Base-by-base conservation (phyloP, 2,888 invertebrate genomes). In the Caenorhabditis virilis region DNA sequence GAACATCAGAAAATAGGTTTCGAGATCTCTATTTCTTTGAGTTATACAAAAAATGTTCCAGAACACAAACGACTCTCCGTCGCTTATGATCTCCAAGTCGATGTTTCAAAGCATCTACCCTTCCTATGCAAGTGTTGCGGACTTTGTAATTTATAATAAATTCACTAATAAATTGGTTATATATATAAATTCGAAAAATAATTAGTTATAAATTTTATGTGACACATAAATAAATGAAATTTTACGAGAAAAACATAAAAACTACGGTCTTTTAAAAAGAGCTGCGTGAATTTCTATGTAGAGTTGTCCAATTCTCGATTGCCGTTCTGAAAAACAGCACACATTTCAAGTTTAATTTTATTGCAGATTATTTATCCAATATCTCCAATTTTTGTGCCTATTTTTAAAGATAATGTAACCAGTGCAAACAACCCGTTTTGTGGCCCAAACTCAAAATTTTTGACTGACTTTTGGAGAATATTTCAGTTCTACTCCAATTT, bases 301-400 rank as follows among this genome's bases (percentile, higher is more conserved):
- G 13, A 36, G 4, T 57, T 52, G 11, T 55, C 47, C 42, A 58
- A 36, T 30, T 58, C 49, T n/a, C 58, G 58, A 43, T 65, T 58
- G 11, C 51, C 64, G 43, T 58, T 65, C 64, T 64, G 64, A 47
- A 64, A 64, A 9, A 33, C n/a, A n/a, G n/a, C n/a, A n/a, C n/a
- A n/a, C n/a, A n/a, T n/a, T n/a, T n/a, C n/a, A n/a, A n/a, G n/a
- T n/a, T n/a, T n/a, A n/a, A n/a, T n/a, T n/a, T n/a, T n/a, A n/a
- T n/a, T n/a, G n/a, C n/a, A n/a, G n/a, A n/a, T n/a, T n/a, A n/a
- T n/a, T n/a, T n/a, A n/a, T n/a, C n/a, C n/a, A n/a, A n/a, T n/a
- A n/a, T n/a, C n/a, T n/a, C n/a, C n/a, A n/a, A n/a, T n/a, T n/a
- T n/a, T n/a, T n/a, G n/a, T n/a, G n/a, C n/a, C n/a, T n/a, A n/a